phyloP scores from a whole-genome alignment of 2,113 vertebrate genomes.

The Lipotes vexillifer region DNA sequence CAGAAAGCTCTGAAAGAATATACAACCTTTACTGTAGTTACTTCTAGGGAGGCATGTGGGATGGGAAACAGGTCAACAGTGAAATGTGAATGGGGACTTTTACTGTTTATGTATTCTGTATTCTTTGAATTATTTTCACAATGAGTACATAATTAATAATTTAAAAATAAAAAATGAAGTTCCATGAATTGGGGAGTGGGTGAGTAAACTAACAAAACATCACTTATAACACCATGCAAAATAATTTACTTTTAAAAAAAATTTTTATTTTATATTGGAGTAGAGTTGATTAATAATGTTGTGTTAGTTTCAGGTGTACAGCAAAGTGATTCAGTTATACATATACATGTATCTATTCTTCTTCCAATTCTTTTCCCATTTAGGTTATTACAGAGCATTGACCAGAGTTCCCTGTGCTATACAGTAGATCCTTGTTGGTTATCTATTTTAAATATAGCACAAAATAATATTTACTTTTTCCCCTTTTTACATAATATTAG shows the following conservation, averaged over 20 bases:
- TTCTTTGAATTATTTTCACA: not conserved
- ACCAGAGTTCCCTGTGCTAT: not conserved
- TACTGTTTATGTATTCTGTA: not conserved
- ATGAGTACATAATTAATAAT: not conserved
- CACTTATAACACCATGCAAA: not conserved
- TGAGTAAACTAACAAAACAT: not conserved
- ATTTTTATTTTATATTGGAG: not conserved
- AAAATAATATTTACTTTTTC: not conserved
- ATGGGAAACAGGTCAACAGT: not conserved
- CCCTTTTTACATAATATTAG: not conserved
- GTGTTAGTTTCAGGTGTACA: not conserved
- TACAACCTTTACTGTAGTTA: not conserved
- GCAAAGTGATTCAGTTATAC: not conserved
- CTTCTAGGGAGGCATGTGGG: not conserved
- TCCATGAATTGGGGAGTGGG: not conserved
- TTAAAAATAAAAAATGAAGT: constrained; percentile 26
- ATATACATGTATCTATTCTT: not conserved
- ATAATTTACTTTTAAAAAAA: not conserved
- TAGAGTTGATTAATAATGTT: too few species aligned
- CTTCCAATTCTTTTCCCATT: not conserved
- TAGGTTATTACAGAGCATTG: not conserved
- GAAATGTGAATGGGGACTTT: not conserved
- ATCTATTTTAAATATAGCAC: not conserved
- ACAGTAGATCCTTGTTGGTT: not conserved
- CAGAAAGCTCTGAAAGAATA: not conserved